Percentiles rank a stretch among this genome's conserved stretches.
phyloP scores from a whole-genome alignment of 2,113 vertebrate species.

The Leptocoma aspasia region DNA sequence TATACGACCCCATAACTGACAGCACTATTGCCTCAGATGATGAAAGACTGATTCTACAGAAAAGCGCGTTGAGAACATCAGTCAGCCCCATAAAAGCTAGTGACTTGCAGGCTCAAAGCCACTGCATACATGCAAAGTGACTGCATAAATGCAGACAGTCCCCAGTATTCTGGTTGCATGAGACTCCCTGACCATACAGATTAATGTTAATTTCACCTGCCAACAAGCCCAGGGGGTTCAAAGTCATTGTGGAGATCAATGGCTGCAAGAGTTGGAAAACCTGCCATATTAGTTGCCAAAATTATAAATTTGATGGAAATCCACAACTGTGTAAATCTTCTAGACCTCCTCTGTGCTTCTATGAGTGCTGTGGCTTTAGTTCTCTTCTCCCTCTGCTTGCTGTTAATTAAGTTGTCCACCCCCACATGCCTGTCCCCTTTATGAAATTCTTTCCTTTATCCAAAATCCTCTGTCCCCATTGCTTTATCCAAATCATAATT shows the following conservation, averaged over 20 bases:
- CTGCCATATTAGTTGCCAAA: neutral
- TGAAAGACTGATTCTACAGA: neutral
- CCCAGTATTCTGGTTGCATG: neutral
- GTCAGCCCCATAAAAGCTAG: neutral
- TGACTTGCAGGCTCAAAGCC: neutral
- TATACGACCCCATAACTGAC: neutral
- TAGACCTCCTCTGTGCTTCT: neutral
- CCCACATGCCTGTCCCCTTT: neutral
- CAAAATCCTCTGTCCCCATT: neutral
- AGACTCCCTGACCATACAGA: neutral
- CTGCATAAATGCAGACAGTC: neutral
- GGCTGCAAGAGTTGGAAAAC: neutral
- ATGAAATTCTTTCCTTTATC: neutral
- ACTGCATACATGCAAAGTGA: neutral
- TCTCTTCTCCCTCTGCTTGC: neutral
- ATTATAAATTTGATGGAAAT: neutral
- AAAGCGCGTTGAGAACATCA: neutral
- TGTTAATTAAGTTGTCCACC: neutral
- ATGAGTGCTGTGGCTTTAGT: accelerated
- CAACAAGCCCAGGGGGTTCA: neutral
- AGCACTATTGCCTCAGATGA: neutral
- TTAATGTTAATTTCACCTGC: neutral
- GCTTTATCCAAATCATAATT: neutral
- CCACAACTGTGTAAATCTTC: neutral
- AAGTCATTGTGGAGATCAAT: neutral